Evolutionary conservation across 2,888 invertebrate genomes (phyloP), one percentile per base, ranked within the genome.

Genomic region (Chaitophorus viminalis): DNA sequence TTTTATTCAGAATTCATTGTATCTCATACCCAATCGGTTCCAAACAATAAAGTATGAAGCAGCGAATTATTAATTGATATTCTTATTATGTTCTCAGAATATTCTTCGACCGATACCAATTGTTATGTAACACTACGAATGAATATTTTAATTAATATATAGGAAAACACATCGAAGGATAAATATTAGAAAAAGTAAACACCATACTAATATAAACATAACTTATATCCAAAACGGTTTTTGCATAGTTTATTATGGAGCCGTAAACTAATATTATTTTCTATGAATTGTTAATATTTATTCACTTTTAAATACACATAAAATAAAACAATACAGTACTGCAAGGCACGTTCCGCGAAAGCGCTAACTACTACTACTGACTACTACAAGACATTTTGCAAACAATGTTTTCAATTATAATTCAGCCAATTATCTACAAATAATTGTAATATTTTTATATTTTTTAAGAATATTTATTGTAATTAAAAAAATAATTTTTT

Each of bases 341-440:
- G 25, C 9, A 39, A 39, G 60, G 21, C 83, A 75, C 74, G 83
- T 83, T 72, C 60, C 21, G n/a, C 18, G n/a, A 83, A 83, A 75
- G 29, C 36, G n/a, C 74, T 36, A 6, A 3, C 3, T 5, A 36
- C 4, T 36, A 36, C 36, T 6, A 82, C 31, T n/a, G 39, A 14
- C 21, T 74, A 83, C 75, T 83, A 75, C 60, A 83, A 83, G 75
- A 83, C 39, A 39, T 75, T n/a, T 75, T 11, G 17, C 39, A 6
- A 36, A 75, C 83, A 75, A 83, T 83, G 18, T 75, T 75, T 83
- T 83, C 74, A 60, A 75, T 83, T 75, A 72, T n/a, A 82, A 83
- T 83, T 83, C 83, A 83, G 60, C 11, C 5, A 25, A 83, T 72
- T 33, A 8, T 31, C n/a, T n/a, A n/a, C n/a, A n/a, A n/a, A n/a